Evolutionary conservation across 2,113 vertebrate genomes (phyloP), one percentile per base, ranked within the genome.

Genomic region (Hoplias malabaricus): DNA sequence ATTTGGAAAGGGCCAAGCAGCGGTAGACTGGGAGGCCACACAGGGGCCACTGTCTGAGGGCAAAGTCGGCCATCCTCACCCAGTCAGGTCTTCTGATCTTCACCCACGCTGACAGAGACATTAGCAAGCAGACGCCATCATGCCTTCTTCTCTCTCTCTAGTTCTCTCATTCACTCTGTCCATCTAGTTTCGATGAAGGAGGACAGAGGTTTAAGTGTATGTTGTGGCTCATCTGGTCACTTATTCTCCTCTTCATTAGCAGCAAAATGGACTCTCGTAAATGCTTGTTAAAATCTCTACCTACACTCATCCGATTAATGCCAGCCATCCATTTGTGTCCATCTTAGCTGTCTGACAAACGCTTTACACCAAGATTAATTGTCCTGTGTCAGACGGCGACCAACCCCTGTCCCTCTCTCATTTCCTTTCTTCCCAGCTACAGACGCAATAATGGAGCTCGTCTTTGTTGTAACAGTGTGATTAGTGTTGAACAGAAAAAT

Each of bases 241-340:
- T 94, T 96, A 96, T 96, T 96, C 95, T 94, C 94, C 94, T 97
- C 96, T 99, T 99, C 96, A 99, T 99, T 99, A 98, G 95, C 21
- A 95, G 95, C 96, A 98, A 98, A 98, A 98, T 98, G 96, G 96
- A 98, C 96, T 97, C 96, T 96, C 92, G 94, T 98, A 98, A 98
- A 98, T 94, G 96, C 97, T 98, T 98, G 96, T 99, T 98, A 99
- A 96, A 98, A 97, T 95, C 96, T 95, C 95, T 96, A 98, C 96
- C 96, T 98, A 98, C 95, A 95, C 96, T 96, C 93, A 93, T 94
- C 92, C 94, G 92, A 94, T 96, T 98, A 98, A 98, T 97, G 95
- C 95, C 94, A 95, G 95, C 94, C 95, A 98, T 98, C 96, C 97
- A 98, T 98, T 98, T 96, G 95, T 96, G 96, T 96, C 97, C 94